Evolutionary conservation across 1,140 invertebrate genomes (phyloP).

Genomic region (Venustaconcha ellipsiformis): DNA sequence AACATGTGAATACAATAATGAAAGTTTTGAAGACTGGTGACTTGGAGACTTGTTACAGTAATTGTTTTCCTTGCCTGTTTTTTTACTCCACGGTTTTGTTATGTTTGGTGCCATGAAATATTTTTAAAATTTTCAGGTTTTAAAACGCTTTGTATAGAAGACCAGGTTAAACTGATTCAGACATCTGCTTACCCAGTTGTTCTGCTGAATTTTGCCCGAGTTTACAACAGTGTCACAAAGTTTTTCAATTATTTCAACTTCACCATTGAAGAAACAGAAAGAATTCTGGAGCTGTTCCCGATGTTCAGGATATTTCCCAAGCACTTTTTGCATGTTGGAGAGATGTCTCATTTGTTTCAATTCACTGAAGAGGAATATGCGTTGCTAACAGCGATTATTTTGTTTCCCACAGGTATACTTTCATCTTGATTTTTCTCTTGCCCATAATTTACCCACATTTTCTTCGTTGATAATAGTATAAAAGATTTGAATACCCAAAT

Average conservation of each 20-base stretch:
- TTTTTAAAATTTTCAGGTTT: constrained; percentile 42
- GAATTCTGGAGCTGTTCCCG: constrained; percentile 43
- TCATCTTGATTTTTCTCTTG: too few species aligned
- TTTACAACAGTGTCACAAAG: constrained; percentile 41
- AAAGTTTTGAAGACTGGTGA: too few species aligned
- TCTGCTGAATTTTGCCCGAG: constrained; percentile 40
- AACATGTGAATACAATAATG: too few species aligned
- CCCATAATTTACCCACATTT: too few species aligned
- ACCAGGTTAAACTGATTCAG: constrained; percentile 50
- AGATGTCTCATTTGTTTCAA: constrained; percentile 38
- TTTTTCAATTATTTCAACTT: constrained; percentile 58
- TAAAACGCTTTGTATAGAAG: constrained; percentile 38
- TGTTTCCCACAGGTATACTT: constrained; percentile 40
- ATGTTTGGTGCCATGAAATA: not conserved
- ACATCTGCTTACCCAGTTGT: constrained; percentile 49
- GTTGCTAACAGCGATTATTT: constrained; percentile 42
- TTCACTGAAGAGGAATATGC: constrained; percentile 45
- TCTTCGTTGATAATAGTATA: too few species aligned
- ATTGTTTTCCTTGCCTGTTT: too few species aligned
- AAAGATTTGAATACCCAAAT: too few species aligned
- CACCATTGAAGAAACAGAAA: constrained; percentile 34
- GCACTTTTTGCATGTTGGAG: constrained; percentile 48
- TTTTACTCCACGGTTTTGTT: too few species aligned
- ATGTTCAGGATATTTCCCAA: constrained; percentile 34
- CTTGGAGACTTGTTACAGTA: too few species aligned